A percentile compares a stretch with the other conserved stretches of the same genome.
These are phyloP conservation scores for Microcebus murinus DNA, from an alignment of 2,113 vertebrate species.

Conservation along the genomic window DNA sequence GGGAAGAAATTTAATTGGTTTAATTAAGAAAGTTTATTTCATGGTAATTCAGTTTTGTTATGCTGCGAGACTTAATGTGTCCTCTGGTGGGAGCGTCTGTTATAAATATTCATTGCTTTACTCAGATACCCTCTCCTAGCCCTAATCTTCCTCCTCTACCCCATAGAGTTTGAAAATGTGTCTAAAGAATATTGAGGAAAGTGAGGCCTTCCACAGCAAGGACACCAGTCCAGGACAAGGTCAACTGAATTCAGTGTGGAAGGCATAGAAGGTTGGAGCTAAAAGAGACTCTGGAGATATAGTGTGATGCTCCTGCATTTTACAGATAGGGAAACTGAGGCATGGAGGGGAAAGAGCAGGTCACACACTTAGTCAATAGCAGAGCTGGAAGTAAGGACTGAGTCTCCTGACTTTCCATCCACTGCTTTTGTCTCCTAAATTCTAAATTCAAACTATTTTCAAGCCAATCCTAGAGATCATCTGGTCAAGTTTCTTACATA, in stretches of 20 bases:
- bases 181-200: constrained; percentile 70
- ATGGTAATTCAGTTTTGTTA: constrained; percentile 91
- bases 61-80: constrained; percentile 90
- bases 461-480: background rate
- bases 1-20: constrained; percentile 92
- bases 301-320: background rate
- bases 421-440: constrained; percentile 22
- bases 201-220: constrained; percentile 47
- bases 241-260: constrained; percentile 36
- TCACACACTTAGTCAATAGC: background rate
- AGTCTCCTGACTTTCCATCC: background rate
- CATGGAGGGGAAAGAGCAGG: background rate
- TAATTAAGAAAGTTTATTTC: constrained; percentile 94
- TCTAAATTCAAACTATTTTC: constrained; percentile 42
- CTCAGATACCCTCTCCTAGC: constrained; percentile 78
- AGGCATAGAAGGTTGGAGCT: background rate
- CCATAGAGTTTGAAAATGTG: constrained; percentile 64
- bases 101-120: constrained; percentile 89
- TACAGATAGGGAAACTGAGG: constrained; percentile 42
- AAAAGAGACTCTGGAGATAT: background rate
- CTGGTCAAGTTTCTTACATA: background rate
- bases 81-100: constrained; percentile 88
- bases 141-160: constrained; percentile 66
- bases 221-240: constrained; percentile 49
- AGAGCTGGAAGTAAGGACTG: background rate